Percentiles rank a stretch among this genome's conserved stretches.
phyloP scores from a whole-genome alignment of 2,113 vertebrate genomes.

The Thalassoma bifasciatum region DNA sequence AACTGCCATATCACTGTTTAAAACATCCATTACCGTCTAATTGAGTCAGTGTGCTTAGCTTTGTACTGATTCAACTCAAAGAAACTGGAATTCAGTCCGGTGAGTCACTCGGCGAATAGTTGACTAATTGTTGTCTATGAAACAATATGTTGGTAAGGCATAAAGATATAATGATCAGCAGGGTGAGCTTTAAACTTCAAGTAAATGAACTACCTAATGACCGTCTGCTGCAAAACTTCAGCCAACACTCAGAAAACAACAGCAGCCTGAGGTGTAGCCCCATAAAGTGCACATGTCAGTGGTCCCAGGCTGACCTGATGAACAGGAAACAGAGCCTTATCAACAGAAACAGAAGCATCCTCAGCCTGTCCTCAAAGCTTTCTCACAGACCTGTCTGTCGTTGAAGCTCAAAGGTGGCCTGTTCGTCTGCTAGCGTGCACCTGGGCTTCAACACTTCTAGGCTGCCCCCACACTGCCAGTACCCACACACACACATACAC shows the following conservation, averaged over 20 bases:
- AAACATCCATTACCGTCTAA: neutral
- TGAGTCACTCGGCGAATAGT: neutral
- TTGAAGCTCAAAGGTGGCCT: slow-evolving; percentile 53
- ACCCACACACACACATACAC: slow-evolving; percentile 13
- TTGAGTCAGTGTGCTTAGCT: neutral
- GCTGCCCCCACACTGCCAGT: neutral
- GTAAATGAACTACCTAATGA: neutral
- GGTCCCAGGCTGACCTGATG: slow-evolving; percentile 53
- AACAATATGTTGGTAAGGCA: neutral
- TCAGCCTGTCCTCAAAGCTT: slow-evolving; percentile 56
- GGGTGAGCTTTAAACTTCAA: slow-evolving; percentile 6
- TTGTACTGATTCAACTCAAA: slow-evolving; percentile 11
- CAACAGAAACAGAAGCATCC: slow-evolving; percentile 73
- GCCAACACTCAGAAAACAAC: slow-evolving; percentile 5
- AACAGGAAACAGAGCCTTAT: slow-evolving; percentile 72
- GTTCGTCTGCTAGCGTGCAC: slow-evolving; percentile 19
- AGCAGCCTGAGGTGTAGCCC: slow-evolving; percentile 4
- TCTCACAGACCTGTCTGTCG: slow-evolving; percentile 13
- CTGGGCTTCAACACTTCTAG: slow-evolving; percentile 16
- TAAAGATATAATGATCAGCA: slow-evolving; percentile 7
- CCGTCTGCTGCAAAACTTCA: slow-evolving; percentile 20
- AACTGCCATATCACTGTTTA: neutral
- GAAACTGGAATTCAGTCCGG: neutral
- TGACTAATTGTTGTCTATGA: neutral
- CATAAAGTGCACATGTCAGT: slow-evolving; percentile 27